Evolutionary conservation across 2,797 vertebrate species (phyloP).

Genomic region (Hylomyscus alleni): DNA sequence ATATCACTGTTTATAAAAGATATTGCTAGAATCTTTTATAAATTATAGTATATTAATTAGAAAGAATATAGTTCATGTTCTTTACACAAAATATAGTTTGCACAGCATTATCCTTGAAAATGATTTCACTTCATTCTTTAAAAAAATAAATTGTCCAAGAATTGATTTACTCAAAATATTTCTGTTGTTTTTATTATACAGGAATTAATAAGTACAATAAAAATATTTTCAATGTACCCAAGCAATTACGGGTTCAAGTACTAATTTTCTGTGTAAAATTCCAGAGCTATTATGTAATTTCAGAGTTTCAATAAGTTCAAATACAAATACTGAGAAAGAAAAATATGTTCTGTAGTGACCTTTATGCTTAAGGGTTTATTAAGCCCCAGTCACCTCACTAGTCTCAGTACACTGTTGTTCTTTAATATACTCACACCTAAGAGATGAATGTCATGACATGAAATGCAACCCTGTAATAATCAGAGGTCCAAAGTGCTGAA

Average conservation of each 20-base stretch:
- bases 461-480: slow-evolving; percentile 11
- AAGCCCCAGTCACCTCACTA: neutral
- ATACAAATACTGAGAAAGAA: slow-evolving; percentile 48
- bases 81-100: neutral
- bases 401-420: slow-evolving; percentile 49
- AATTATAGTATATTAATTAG: neutral
- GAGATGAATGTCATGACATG: slow-evolving; percentile 24
- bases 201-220: neutral
- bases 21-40: neutral
- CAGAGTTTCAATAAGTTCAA: slow-evolving; percentile 43
- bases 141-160: neutral
- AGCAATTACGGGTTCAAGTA: neutral
- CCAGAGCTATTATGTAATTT: slow-evolving; percentile 34
- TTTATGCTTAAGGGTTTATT: slow-evolving; percentile 22
- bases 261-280: slow-evolving; percentile 42
- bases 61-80: slow-evolving; percentile 31
- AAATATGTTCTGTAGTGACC: neutral
- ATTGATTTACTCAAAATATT: neutral
- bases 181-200: neutral
- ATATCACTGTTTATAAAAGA: neutral
- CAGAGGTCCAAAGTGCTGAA: slow-evolving; percentile 32
- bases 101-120: neutral
- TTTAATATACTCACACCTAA: slow-evolving; percentile 57
- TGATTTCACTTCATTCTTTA: neutral
- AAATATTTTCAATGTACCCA: neutral